These are phyloP conservation scores for Meles meles DNA, from an alignment of 2,113 vertebrate species.

Conservation along the genomic window DNA sequence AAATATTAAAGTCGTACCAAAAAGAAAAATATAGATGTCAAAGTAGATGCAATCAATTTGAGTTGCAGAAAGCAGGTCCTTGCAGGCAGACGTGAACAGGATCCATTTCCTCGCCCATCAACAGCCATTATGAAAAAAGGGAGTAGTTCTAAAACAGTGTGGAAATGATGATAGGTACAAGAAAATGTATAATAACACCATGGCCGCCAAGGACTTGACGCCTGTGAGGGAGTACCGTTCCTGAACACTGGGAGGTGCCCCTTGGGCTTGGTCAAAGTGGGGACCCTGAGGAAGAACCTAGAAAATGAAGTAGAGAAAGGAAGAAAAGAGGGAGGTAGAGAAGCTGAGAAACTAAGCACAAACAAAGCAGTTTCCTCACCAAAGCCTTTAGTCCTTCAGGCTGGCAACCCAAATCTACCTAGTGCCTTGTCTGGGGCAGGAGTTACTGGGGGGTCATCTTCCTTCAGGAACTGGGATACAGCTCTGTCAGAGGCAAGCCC, in stretches of 20 bases:
- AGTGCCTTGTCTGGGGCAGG: accelerated
- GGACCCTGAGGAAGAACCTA: not conserved
- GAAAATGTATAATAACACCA: no score
- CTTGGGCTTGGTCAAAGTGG: not conserved
- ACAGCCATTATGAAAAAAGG: not conserved
- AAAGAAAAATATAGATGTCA: not conserved
- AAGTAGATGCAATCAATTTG: not conserved
- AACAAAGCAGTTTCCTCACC: accelerated
- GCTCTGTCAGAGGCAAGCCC: not conserved
- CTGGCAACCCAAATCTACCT: accelerated
- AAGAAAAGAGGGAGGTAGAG: not conserved
- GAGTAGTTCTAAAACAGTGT: not conserved
- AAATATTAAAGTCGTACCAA: not conserved
- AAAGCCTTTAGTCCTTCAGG: not conserved
- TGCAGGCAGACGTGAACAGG: not conserved
- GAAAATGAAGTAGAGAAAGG: not conserved
- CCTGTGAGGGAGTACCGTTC: accelerated
- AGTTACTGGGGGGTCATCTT: not conserved
- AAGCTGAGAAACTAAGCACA: not conserved
- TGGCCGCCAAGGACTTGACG: accelerated
- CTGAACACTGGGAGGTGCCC: accelerated
- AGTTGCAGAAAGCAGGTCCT: not conserved
- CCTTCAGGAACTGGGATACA: not conserved
- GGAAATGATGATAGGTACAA: not conserved
- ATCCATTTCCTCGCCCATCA: not conserved